These are phyloP conservation scores for Amphipoea lucens DNA, from an alignment of 2,888 invertebrate genomes.

Conservation along the genomic window DNA sequence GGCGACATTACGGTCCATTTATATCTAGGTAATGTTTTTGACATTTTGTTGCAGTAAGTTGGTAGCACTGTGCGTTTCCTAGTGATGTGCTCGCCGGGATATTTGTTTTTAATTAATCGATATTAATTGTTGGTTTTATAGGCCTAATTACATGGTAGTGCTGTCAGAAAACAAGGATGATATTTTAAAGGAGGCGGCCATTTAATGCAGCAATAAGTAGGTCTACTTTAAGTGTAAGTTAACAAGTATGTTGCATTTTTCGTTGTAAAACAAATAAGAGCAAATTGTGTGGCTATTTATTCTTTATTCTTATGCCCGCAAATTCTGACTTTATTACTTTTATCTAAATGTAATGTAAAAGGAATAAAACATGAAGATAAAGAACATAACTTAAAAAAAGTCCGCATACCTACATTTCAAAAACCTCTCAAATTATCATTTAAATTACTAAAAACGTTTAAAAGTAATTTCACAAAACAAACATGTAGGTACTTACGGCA, in stretches of 20 bases:
- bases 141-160: constrained; percentile 41
- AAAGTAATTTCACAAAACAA: constrained; percentile 51
- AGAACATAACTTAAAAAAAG: neutral
- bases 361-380: neutral
- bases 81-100: constrained; percentile 51
- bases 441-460: constrained; percentile 44
- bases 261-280: constrained; percentile 20
- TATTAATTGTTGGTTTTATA: constrained; percentile 59
- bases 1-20: constrained; percentile 68
- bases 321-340: neutral
- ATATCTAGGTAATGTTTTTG: constrained; percentile 67
- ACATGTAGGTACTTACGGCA: constrained; percentile 42
- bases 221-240: constrained; percentile 17
- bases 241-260: constrained; percentile 20
- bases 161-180: constrained; percentile 31
- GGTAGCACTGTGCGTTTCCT: constrained; percentile 40
- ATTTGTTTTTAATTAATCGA: constrained; percentile 61
- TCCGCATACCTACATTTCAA: neutral
- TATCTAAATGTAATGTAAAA: constrained; percentile 1
- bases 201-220: constrained; percentile 16
- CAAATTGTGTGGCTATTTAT: neutral
- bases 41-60: constrained; percentile 64
- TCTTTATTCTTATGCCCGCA: neutral
- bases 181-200: constrained; percentile 25
- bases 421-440: constrained; percentile 41